Base-by-base conservation (phyloP, 1,140 invertebrate species). In the Leptopilina boulardi region DNA sequence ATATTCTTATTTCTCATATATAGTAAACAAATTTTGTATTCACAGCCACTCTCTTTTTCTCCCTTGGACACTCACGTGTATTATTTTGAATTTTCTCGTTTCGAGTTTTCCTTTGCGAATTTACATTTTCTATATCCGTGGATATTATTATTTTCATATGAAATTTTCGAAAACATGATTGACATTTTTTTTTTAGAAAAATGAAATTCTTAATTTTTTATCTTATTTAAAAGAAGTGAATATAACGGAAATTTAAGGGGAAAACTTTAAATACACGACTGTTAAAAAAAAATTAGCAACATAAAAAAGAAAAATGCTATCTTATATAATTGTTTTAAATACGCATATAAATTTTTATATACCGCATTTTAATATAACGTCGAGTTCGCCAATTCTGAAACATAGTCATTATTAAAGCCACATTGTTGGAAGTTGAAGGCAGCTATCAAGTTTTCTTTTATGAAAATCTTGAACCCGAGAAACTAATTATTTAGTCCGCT, bases 1-100 rank as follows among this genome's bases (percentile, higher is more conserved):
- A 23, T 23, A 66, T 66, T 66, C 56, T 9, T 66, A 15, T 4
- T 26, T 66, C 26, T 21, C 15, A n/a, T n/a, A n/a, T n/a, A n/a
- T 21, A 13, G 56, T 26, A 66, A 66, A 66, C 56, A 66, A 66
- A 66, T 66, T 66, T 66, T 15, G 56, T 66, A 66, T 66, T 66
- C 56, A 66, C 23, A 26, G 23, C 56, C 23, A 66, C 23, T 30
- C 56, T 66, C 11, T 21, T 4, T 66, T 26, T 21, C 26, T 66
- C 26, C 26, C 56, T 15, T 66, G 56, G 56, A 23, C 56, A 26
- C 13, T 15, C 23, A 66, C 21, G 21, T 59, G 11, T 59, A 47
- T 47, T 23, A 26, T 59, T 59, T 26, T 15, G 10, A 59, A 59
- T 59, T 30, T 26, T 23, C 21, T 21, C 9, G 18, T 59, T 59